Base-by-base conservation (phyloP, 1,140 invertebrate species). In the Plutomurus gul region DNA sequence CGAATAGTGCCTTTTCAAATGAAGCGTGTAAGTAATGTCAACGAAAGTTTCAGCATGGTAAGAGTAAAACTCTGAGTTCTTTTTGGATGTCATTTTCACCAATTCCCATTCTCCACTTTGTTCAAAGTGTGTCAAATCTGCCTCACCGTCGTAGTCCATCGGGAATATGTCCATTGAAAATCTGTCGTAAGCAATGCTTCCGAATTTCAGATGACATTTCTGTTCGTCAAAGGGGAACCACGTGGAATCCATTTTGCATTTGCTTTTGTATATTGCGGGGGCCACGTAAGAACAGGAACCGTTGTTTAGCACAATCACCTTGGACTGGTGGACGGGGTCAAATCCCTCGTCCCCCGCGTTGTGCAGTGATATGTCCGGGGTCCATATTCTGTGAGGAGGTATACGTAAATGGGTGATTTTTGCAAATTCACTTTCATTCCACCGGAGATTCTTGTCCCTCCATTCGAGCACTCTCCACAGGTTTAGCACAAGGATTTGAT, bases 141-240 rank as follows among this genome's bases (percentile, higher is more conserved):
- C n/a, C n/a, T n/a, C n/a, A n/a, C n/a, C n/a, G n/a, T n/a, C n/a
- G n/a, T n/a, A n/a, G n/a, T n/a, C n/a, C n/a, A n/a, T n/a, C n/a
- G n/a, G n/a, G n/a, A n/a, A n/a, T n/a, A n/a, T n/a, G n/a, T n/a
- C n/a, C n/a, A n/a, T n/a, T n/a, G n/a, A n/a, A n/a, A n/a, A n/a
- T n/a, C n/a, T n/a, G n/a, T n/a, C n/a, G n/a, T n/a, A n/a, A n/a
- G n/a, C n/a, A n/a, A n/a, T n/a, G n/a, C 94, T 95, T 90, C 94
- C 94, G 87, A 96, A 96, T 91, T 96, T 95, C 93, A 98, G 94
- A 87, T 94, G 91, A 90, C 96, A 99, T 88, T 93, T 92, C 91
- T 98, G 96, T 88, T 97, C 95, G 90, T 99, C 96, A 91, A 98
- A 98, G 86, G 96, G 96, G 90, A 98, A 98, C 95, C 95, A 97